A percentile compares a stretch with the other conserved stretches of the same genome.
Evolutionary conservation across 2,797 vertebrate species (phyloP).

Genomic region (Cossypha heuglini): DNA sequence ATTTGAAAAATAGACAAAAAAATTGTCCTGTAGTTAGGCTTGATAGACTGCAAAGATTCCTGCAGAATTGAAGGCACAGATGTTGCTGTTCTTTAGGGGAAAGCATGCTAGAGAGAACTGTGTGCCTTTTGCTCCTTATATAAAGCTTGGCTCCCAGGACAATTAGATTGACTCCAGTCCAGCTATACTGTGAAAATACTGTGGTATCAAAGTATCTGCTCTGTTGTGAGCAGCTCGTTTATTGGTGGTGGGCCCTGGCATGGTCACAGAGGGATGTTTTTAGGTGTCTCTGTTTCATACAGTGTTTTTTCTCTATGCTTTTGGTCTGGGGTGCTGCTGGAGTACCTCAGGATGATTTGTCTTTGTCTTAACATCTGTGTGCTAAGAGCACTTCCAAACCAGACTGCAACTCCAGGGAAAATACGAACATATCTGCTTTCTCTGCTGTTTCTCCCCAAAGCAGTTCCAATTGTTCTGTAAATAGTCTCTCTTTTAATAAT

Average conservation of each 20-base stretch:
- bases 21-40: background rate
- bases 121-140: background rate
- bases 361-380: background rate
- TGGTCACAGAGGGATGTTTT: background rate
- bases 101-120: background rate
- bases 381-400: background rate
- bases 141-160: background rate
- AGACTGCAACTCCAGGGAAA: background rate
- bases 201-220: background rate
- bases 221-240: background rate
- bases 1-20: background rate
- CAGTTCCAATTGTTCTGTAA: background rate
- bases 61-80: background rate
- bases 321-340: accelerated
- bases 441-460: background rate
- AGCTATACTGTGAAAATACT: background rate
- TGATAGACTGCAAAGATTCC: background rate
- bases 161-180: background rate
- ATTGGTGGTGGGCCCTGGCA: background rate
- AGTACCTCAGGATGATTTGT: background rate
- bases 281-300: background rate
- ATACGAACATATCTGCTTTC: background rate
- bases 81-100: background rate
- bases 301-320: background rate
- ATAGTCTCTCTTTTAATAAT: background rate